Evolutionary conservation across 2,888 invertebrate genomes (phyloP).

Genomic region (Megastigmus dorsalis): DNA sequence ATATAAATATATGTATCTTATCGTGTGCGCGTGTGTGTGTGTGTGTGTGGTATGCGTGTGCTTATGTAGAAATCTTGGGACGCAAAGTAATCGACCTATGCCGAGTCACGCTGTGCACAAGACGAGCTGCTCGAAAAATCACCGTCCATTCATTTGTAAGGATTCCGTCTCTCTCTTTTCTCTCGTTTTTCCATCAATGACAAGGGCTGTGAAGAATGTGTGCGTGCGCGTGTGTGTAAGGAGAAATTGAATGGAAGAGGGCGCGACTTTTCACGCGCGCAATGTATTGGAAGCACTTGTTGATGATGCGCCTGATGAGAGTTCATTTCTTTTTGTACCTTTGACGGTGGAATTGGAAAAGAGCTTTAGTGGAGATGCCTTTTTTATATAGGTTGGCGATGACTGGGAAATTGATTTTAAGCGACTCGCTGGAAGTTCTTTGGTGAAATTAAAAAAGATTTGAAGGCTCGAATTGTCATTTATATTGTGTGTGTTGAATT

Average conservation of each 20-base stretch:
- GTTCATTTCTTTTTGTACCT: background rate
- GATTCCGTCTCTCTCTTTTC: background rate
- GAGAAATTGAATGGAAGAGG: background rate
- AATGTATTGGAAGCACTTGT: too few relatives aligned
- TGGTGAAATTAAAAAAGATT: too few relatives aligned
- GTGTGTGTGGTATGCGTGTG: background rate
- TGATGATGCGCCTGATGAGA: too few relatives aligned
- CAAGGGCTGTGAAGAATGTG: background rate
- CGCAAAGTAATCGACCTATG: background rate
- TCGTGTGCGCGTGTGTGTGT: background rate
- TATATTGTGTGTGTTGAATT: too few relatives aligned
- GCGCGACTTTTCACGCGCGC: too few relatives aligned
- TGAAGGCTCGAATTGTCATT: too few relatives aligned
- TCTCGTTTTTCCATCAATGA: background rate
- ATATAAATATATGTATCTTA: background rate
- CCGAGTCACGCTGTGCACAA: background rate
- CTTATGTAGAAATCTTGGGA: background rate
- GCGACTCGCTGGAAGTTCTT: too few relatives aligned
- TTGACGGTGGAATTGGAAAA: too few relatives aligned
- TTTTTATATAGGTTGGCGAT: too few relatives aligned
- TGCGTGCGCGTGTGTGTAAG: too few relatives aligned
- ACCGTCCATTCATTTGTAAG: conserved; percentile 17
- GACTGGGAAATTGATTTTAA: too few relatives aligned
- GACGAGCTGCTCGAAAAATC: background rate
- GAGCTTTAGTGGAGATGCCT: too few relatives aligned